These are phyloP conservation scores for Eupithecia inturbata DNA, from an alignment of 2,888 invertebrate species.

Conservation along the genomic window DNA sequence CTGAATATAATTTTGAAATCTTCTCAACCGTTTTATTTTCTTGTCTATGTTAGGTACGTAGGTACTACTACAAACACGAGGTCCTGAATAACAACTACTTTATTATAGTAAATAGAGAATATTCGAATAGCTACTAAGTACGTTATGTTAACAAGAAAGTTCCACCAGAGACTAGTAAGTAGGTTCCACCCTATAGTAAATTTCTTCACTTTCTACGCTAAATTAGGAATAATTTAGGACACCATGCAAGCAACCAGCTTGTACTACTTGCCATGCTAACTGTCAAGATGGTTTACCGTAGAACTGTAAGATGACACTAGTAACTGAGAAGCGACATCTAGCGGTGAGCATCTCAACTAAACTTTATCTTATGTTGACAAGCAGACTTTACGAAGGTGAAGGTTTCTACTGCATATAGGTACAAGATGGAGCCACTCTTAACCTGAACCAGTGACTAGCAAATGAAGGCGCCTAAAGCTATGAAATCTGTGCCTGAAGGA, in stretches of 20 bases:
- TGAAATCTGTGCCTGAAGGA: too few species aligned
- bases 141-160: too few species aligned
- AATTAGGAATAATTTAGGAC: neutral
- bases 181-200: too few species aligned
- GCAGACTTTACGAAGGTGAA: neutral
- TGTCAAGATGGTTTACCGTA: conserved; percentile 4
- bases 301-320: conserved; percentile 15
- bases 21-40: conserved; percentile 16
- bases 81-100: neutral
- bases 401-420: neutral
- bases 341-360: conserved; percentile 7
- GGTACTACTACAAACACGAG: neutral
- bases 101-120: neutral
- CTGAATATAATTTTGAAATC: conserved; percentile 49
- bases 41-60: neutral
- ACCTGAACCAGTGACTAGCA: too few species aligned
- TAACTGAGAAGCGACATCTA: conserved; percentile 20
- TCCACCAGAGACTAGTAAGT: too few species aligned
- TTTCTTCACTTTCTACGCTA: neutral
- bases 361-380: neutral
- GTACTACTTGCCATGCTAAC: neutral
- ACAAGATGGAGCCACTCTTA: neutral
- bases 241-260: neutral
- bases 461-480: too few species aligned
- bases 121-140: neutral